These are phyloP conservation scores for Pogonognathellus flavescens DNA, from an alignment of 1,140 invertebrate genomes.

Conservation along the genomic window DNA sequence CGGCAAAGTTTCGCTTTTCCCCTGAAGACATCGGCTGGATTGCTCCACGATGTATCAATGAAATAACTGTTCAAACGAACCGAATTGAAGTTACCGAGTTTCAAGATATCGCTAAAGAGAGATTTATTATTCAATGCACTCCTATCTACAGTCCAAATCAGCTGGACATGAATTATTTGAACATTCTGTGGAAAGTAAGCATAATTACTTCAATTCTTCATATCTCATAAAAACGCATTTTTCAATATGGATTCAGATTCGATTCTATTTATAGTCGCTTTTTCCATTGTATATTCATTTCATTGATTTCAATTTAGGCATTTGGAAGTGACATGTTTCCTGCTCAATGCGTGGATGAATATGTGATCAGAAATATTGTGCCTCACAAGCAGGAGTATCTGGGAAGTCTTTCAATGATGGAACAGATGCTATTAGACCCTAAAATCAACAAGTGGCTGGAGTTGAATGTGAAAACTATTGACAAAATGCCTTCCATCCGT, in stretches of 20 bases:
- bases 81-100: not conserved
- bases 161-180: not conserved
- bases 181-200: not conserved
- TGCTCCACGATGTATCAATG: not conserved
- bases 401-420: not conserved
- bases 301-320: not conserved
- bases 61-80: conserved; percentile 16
- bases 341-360: not conserved
- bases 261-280: not conserved
- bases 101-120: not conserved
- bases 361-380: not conserved
- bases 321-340: conserved; percentile 30
- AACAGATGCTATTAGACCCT: not conserved
- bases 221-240: no score
- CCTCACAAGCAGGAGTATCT: not conserved
- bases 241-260: not conserved
- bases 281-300: not conserved
- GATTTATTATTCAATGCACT: not conserved
- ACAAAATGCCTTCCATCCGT: no score
- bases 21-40: conserved; percentile 18
- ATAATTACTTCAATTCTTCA: no score
- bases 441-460: no score
- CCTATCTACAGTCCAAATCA: not conserved
- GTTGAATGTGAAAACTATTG: no score
- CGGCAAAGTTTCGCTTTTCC: not conserved